phyloP scores from a whole-genome alignment of 2,888 invertebrate genomes.

The Petrolisthes manimaculis region DNA sequence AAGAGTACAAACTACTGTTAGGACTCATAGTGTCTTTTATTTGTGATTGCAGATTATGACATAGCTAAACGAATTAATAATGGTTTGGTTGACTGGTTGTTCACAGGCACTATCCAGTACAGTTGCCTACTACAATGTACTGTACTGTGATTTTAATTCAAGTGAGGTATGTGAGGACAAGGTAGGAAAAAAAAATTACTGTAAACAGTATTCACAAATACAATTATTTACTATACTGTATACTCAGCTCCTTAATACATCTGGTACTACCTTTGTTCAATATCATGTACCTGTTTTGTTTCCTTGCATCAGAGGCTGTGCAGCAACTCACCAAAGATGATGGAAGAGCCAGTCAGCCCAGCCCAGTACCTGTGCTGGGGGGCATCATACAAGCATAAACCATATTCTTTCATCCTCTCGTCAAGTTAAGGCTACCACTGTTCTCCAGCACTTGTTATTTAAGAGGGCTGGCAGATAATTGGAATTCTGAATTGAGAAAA shows the following conservation, averaged over 20 bases:
- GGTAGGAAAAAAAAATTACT: too few species aligned
- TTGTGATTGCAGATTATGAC: not conserved
- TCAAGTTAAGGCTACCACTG: too few species aligned
- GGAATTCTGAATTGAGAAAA: too few species aligned
- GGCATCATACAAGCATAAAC: too few species aligned
- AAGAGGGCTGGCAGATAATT: too few species aligned
- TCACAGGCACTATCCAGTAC: not conserved
- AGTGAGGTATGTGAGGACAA: too few species aligned
- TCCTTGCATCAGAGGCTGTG: not conserved
- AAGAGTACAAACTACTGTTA: constrained; percentile 41
- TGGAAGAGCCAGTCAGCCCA: not conserved
- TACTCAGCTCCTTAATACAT: not conserved
- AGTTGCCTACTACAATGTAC: not conserved
- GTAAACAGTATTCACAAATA: too few species aligned
- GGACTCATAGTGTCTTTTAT: not conserved
- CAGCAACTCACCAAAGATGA: not conserved
- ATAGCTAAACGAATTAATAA: not conserved
- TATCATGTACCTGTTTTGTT: not conserved
- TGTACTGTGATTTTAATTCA: too few species aligned
- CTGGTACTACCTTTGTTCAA: not conserved
- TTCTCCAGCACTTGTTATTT: too few species aligned
- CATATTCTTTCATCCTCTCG: too few species aligned
- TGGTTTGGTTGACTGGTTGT: constrained; percentile 9
- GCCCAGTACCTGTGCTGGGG: not conserved
- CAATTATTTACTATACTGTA: too few species aligned